Evolutionary conservation across 37 sponge, comb jelly and placozoan species (phyloP).

Genomic region (Geodia barretti): DNA sequence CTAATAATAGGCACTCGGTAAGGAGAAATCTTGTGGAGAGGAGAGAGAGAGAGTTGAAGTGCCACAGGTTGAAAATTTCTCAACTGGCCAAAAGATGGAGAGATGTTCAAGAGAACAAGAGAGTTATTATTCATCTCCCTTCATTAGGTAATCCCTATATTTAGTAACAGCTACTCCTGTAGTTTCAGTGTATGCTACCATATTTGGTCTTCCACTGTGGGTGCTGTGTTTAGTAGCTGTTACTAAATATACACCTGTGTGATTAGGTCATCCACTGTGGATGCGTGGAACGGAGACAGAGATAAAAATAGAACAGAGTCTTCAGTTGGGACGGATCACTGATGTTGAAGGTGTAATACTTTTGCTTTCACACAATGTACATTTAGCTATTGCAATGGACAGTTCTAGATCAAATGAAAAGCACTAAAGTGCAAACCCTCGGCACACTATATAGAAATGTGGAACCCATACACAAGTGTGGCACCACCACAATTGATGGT

Average conservation of each 20-base stretch:
- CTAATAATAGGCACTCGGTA: constrained; percentile 9
- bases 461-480: too few relatives aligned
- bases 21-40: constrained; percentile 47
- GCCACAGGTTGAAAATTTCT: background rate
- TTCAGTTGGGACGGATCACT: constrained; percentile 84
- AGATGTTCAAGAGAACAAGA: constrained; percentile 19
- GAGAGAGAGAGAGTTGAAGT: constrained; percentile 31
- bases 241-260: background rate
- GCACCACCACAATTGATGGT: too few relatives aligned
- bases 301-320: constrained; percentile 48
- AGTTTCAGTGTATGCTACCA: too few relatives aligned
- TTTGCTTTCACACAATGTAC: background rate
- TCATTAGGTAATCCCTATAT: constrained; percentile 25
- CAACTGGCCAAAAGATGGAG: constrained; percentile 62
- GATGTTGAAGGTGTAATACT: constrained; percentile 56
- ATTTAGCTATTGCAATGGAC: too few relatives aligned
- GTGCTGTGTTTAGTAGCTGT: background rate
- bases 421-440: too few relatives aligned
- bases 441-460: too few relatives aligned
- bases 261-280: background rate
- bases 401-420: too few relatives aligned
- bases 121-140: constrained; percentile 87
- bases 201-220: too few relatives aligned
- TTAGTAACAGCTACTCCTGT: background rate
- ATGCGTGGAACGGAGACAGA: background rate